phyloP scores from a whole-genome alignment of 2,888 invertebrate species.

The Meiosimyza platycephala region DNA sequence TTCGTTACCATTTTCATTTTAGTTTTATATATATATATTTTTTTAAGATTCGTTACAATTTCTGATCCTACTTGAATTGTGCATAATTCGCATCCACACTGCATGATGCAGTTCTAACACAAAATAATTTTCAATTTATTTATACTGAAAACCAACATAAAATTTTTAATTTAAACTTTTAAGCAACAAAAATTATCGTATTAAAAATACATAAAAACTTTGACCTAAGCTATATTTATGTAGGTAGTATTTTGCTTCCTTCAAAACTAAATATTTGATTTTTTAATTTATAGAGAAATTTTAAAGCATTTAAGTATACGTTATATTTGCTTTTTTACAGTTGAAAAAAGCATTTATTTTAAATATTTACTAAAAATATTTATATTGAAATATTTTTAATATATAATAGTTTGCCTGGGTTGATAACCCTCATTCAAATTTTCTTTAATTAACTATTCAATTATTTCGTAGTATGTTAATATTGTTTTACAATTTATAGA shows the following conservation, averaged over 20 bases:
- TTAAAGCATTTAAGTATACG: constrained; percentile 37
- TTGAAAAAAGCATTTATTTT: constrained; percentile 14
- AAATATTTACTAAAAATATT: constrained; percentile 12
- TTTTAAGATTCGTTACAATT: no score
- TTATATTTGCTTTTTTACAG: constrained; percentile 16
- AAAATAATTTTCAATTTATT: no score
- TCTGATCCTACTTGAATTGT: no score
- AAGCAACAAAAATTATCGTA: constrained; percentile 2
- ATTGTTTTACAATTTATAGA: constrained; percentile 26
- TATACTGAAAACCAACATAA: constrained; percentile 10
- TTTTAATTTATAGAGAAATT: constrained; percentile 33
- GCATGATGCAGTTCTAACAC: no score
- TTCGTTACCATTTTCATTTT: no score
- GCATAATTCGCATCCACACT: no score
- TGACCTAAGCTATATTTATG: constrained; percentile 18
- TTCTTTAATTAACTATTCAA: constrained; percentile 16
- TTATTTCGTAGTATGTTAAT: constrained; percentile 15
- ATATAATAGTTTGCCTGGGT: constrained; percentile 12
- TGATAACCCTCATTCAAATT: neutral
- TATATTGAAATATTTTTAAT: constrained; percentile 8
- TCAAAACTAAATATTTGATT: neutral
- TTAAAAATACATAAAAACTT: constrained; percentile 21
- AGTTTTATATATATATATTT: no score
- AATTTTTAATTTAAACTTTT: neutral
- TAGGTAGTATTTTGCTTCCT: constrained; percentile 3